phyloP scores from a whole-genome alignment of 2,113 vertebrate species.

The Ammodytes marinus region DNA sequence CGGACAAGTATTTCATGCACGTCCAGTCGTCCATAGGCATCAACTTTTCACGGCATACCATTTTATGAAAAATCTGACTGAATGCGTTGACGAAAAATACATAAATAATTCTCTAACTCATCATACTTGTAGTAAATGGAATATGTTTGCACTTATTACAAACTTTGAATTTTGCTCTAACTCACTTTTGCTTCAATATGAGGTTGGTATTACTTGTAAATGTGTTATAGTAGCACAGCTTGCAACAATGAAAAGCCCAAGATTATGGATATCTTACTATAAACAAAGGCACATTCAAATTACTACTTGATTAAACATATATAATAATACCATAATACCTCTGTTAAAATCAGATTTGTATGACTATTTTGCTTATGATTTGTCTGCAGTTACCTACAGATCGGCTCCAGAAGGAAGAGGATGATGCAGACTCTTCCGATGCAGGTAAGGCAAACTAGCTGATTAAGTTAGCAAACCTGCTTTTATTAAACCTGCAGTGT shows the following conservation, averaged over 20 bases:
- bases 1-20: not conserved
- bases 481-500: not conserved
- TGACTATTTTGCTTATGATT: slow-evolving; percentile 33
- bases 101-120: not conserved
- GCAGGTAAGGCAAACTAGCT: slow-evolving; percentile 81
- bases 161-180: too few species aligned
- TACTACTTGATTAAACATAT: not conserved
- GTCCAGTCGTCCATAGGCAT: not conserved
- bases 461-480: not conserved
- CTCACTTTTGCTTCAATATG: not conserved
- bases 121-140: not conserved
- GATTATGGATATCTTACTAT: not conserved
- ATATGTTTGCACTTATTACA: not conserved
- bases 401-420: slow-evolving; percentile 91
- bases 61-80: not conserved
- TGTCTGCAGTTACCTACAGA: slow-evolving; percentile 90
- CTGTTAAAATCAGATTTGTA: not conserved
- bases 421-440: slow-evolving; percentile 82
- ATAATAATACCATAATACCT: too few species aligned
- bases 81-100: not conserved
- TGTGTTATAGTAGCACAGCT: not conserved
- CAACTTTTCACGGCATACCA: not conserved
- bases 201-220: not conserved
- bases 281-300: not conserved
- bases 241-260: not conserved